These are phyloP conservation scores for Mayetiola destructor DNA, from an alignment of 2,888 invertebrate species.

Conservation along the genomic window DNA sequence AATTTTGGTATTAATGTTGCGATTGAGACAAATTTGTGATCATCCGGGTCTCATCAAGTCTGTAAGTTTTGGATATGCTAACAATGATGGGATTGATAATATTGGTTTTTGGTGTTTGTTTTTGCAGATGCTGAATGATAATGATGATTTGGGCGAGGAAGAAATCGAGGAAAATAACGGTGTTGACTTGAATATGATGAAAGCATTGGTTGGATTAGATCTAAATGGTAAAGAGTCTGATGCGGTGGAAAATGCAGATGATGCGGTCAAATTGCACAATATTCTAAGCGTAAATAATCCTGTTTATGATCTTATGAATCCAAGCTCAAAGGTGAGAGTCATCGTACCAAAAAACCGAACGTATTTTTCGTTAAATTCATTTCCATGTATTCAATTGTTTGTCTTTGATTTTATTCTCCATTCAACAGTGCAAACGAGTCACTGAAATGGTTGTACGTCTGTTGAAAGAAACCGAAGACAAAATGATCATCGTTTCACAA, in stretches of 20 bases:
- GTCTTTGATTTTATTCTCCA: neutral
- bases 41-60: constrained; percentile 63
- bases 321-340: neutral
- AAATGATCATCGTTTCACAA: constrained; percentile 79
- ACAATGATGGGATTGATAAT: no score
- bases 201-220: neutral
- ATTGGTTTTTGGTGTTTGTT: no score
- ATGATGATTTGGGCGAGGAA: neutral
- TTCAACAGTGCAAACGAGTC: neutral
- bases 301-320: neutral
- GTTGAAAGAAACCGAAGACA: constrained; percentile 44
- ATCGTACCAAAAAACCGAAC: neutral
- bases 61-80: no score
- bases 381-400: neutral
- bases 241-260: neutral
- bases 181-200: neutral
- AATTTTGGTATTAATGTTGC: constrained; percentile 66
- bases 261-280: neutral
- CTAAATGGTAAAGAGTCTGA: neutral
- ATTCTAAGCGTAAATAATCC: neutral
- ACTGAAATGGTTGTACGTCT: constrained; percentile 29
- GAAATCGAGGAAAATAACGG: neutral
- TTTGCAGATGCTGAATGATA: neutral
- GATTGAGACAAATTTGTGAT: constrained; percentile 78
- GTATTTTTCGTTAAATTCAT: neutral